These are phyloP conservation scores for Paracentrotus lividus DNA, from an alignment of 53 echinoderm and acorn worm genomes.

Conservation along the genomic window DNA sequence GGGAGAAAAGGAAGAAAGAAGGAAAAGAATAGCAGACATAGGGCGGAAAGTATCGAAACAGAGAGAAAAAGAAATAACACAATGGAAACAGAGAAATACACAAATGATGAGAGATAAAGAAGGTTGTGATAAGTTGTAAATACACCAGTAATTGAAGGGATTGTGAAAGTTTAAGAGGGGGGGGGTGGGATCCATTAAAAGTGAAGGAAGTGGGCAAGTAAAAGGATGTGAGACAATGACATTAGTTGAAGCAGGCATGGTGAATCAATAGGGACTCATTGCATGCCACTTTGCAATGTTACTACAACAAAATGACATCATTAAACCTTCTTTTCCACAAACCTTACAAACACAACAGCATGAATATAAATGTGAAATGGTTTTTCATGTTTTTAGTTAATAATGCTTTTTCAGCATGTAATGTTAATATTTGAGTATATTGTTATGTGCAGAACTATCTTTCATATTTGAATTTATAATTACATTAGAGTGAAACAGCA, in stretches of 20 bases:
- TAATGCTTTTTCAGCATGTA: no score
- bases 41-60: not conserved
- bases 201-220: not conserved
- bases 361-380: no score
- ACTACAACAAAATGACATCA: not conserved
- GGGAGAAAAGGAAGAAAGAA: not conserved
- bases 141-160: no score
- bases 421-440: not conserved
- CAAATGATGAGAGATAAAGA: not conserved
- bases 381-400: no score
- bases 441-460: not conserved
- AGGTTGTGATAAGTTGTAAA: no score
- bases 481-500: no score
- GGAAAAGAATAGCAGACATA: slow-evolving; percentile 6
- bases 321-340: not conserved
- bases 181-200: not conserved
- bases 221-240: slow-evolving; percentile 22
- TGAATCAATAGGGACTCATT: not conserved
- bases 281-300: slow-evolving; percentile 4
- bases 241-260: slow-evolving; percentile 27
- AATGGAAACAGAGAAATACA: not conserved
- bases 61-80: not conserved
- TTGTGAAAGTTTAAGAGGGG: not conserved
- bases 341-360: not conserved
- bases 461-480: not conserved